Evolutionary conservation across 2,797 vertebrate genomes (phyloP).

Genomic region (Xerus rutilus): DNA sequence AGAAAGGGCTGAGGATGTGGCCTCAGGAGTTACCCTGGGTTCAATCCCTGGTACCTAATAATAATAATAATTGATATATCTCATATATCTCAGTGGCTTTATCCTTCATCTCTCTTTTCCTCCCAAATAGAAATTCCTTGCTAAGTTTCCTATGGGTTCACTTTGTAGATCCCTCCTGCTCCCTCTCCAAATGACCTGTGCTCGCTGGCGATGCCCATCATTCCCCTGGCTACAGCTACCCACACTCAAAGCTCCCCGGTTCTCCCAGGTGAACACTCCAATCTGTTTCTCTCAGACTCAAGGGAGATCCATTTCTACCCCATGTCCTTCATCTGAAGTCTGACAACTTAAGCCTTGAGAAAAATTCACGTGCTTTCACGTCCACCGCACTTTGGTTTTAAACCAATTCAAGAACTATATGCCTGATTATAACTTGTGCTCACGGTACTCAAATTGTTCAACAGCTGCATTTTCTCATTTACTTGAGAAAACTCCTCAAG

Average conservation of each 20-base stretch:
- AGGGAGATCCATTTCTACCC: neutral
- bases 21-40: too few species aligned
- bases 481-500: neutral
- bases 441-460: neutral
- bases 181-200: neutral
- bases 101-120: neutral
- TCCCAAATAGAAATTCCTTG: neutral
- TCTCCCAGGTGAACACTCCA: neutral
- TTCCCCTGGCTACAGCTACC: neutral
- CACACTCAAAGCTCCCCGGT: neutral
- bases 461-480: neutral
- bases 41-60: too few species aligned
- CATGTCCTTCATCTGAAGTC: neutral
- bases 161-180: neutral
- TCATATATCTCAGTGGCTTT: neutral
- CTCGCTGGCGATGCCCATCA: neutral
- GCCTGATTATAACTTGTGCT: slow-evolving; percentile 16
- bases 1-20: too few species aligned
- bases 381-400: neutral
- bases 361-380: neutral
- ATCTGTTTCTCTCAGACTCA: neutral
- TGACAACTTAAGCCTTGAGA: neutral
- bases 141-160: neutral
- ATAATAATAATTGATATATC: too few species aligned
- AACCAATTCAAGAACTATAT: slow-evolving; percentile 11